A percentile compares a stretch with the other conserved stretches of the same genome.
Evolutionary conservation across 2,113 vertebrate genomes (phyloP).

Genomic region (Cyphomyrus plagiostoma): DNA sequence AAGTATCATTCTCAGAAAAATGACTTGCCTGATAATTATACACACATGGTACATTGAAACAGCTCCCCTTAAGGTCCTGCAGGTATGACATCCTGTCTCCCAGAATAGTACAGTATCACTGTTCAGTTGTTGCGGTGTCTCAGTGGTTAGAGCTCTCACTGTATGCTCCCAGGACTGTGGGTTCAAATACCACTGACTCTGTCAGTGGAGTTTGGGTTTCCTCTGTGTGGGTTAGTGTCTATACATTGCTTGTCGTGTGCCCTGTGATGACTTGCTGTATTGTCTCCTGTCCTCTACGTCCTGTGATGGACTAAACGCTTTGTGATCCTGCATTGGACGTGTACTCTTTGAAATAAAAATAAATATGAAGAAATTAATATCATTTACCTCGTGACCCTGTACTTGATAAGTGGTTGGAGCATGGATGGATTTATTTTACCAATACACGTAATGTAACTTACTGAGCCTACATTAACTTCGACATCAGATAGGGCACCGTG

Average conservation of each 20-base stretch:
- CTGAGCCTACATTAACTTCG: background rate
- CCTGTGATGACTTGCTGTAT: background rate
- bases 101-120: background rate
- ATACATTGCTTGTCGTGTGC: background rate
- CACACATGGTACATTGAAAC: background rate
- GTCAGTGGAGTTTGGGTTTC: background rate
- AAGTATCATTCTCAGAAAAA: background rate
- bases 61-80: background rate
- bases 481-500: background rate
- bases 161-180: background rate
- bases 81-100: background rate
- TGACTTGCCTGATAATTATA: background rate
- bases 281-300: background rate
- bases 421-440: background rate
- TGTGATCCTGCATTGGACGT: background rate
- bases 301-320: background rate
- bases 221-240: background rate
- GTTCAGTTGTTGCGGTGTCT: background rate
- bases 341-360: background rate
- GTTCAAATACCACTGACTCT: background rate
- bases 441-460: background rate
- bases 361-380: background rate
- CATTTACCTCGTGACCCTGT: background rate
- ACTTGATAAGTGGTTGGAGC: background rate
- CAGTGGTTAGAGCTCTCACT: background rate